Conservation (phyloP, 2,113 vertebrate species). For the Neolamprologus hecqui region DNA sequence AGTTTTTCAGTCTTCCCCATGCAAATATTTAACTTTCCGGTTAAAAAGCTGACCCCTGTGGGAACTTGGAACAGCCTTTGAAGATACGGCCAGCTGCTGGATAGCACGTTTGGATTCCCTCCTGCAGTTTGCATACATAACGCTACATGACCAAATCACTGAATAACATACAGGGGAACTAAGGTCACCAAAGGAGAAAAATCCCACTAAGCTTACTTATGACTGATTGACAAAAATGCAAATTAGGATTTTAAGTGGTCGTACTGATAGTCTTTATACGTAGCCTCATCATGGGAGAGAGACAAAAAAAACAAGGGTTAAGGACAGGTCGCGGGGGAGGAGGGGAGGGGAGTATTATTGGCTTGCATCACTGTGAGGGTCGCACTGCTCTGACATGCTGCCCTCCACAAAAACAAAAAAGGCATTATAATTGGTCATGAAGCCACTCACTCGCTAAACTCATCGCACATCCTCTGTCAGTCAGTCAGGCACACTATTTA, state of each 20-base stretch:
- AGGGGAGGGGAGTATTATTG: not conserved
- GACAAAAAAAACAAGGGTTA: not conserved
- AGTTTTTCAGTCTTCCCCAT: not conserved
- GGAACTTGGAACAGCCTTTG: not conserved
- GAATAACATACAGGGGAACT: not conserved
- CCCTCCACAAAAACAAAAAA: not conserved
- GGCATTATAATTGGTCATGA: conserved; percentile 42
- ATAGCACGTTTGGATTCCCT: not conserved
- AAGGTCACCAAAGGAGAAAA: not conserved
- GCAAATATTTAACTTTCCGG: not conserved
- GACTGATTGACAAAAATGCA: not conserved
- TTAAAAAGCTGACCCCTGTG: not conserved
- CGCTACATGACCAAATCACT: not conserved
- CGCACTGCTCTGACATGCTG: not conserved
- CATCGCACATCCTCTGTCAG: conserved; percentile 10
- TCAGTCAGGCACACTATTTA: conserved; percentile 58
- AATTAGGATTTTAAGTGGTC: not conserved
- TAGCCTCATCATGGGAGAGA: not conserved
- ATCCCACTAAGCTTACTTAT: not conserved
- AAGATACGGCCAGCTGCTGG: not conserved
- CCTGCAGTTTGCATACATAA: not conserved
- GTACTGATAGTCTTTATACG: not conserved
- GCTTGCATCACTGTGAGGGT: conserved; percentile 20
- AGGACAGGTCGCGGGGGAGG: not conserved
- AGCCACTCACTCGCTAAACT: conserved; percentile 29